These are phyloP conservation scores for Pipistrellus nathusii DNA, from an alignment of 2,797 vertebrate species.

Conservation along the genomic window DNA sequence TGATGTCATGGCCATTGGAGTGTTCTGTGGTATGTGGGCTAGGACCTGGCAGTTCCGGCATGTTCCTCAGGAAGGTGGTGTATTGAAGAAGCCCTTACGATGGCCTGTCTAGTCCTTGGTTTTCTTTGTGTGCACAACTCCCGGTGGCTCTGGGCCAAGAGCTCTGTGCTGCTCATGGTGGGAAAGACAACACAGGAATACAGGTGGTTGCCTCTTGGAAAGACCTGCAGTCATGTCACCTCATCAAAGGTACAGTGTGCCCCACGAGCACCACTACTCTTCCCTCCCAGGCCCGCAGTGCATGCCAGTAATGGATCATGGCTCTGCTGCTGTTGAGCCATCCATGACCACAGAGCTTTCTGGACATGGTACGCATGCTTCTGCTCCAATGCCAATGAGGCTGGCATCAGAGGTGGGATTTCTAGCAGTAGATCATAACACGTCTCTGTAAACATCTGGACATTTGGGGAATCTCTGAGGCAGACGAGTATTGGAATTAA, in stretches of 20 bases:
- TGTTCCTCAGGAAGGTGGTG: conserved; percentile 30
- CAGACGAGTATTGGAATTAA: not conserved
- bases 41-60: conserved; percentile 44
- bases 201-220: not conserved
- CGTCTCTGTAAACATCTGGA: not conserved
- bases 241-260: not conserved
- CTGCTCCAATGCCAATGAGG: not conserved
- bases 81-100: conserved; percentile 14
- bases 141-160: conserved; percentile 9
- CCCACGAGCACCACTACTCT: not conserved
- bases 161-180: not conserved
- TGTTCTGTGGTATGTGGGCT: conserved; percentile 40
- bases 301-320: not conserved
- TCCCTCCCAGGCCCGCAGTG: not conserved
- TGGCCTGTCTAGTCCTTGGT: not conserved
- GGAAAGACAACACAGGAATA: not conserved
- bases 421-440: not conserved
- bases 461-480: not conserved
- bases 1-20: conserved; percentile 65
- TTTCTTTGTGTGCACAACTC: conserved; percentile 18
- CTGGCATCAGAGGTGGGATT: not conserved
- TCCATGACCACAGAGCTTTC: not conserved
- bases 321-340: not conserved
- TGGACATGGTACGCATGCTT: not conserved
- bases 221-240: conserved; percentile 5